phyloP scores from a whole-genome alignment of 2,888 invertebrate species.

The Therioaphis trifolii region DNA sequence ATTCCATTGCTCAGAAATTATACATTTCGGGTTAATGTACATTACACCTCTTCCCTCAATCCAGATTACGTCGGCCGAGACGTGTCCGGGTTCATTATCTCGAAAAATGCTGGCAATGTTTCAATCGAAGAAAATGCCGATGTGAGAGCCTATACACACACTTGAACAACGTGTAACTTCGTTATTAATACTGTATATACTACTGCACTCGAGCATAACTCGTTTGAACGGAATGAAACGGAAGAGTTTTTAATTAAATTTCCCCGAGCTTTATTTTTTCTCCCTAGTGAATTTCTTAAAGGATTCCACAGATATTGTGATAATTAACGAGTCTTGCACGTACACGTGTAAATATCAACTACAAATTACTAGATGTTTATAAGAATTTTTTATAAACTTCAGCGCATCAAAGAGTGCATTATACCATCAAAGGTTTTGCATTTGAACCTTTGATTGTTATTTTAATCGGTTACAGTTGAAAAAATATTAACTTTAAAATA shows the following conservation, averaged over 20 bases:
- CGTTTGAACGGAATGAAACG: background rate
- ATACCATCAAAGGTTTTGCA: background rate
- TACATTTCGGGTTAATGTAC: background rate
- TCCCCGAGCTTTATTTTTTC: background rate
- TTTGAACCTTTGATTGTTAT: too few species aligned
- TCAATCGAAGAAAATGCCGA: conserved; percentile 14
- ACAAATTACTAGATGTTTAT: too few species aligned
- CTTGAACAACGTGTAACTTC: conserved; percentile 14
- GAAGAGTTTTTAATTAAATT: conserved; percentile 48
- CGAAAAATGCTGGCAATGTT: conserved; percentile 26
- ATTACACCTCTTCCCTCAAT: too few species aligned
- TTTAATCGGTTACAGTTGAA: too few species aligned
- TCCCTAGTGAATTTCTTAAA: background rate
- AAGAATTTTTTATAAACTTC: too few species aligned
- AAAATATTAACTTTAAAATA: too few species aligned
- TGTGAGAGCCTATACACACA: background rate
- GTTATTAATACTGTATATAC: conserved; percentile 37
- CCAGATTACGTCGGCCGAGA: background rate
- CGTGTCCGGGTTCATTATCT: conserved; percentile 27
- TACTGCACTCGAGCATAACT: background rate
- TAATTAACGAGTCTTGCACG: background rate
- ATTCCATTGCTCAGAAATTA: background rate
- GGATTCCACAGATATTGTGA: conserved; percentile 2
- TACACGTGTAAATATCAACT: background rate
- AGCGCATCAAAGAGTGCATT: background rate